phyloP scores from a whole-genome alignment of 2,797 vertebrate species.

The Phrynocephalus vlangalii region DNA sequence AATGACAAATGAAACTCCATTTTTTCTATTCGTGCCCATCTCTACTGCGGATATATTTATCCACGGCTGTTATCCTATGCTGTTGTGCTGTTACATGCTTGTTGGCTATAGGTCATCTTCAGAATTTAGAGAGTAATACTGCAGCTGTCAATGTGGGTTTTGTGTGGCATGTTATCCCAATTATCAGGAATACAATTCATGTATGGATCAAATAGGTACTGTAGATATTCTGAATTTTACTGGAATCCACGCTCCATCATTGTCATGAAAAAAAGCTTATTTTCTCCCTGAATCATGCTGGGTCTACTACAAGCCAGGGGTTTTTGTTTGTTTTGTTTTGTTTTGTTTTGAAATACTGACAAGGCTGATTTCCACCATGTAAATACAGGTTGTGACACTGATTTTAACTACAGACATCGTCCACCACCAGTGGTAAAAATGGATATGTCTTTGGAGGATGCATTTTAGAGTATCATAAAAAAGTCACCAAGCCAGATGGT shows the following conservation, averaged over 20 bases:
- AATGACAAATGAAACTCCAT: no score
- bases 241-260: conserved; percentile 34
- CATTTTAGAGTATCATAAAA: conserved; percentile 59
- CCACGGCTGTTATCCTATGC: no score
- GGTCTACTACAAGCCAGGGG: conserved; percentile 24
- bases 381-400: conserved; percentile 40
- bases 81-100: background rate
- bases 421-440: conserved; percentile 59
- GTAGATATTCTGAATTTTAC: background rate
- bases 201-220: background rate
- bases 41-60: background rate
- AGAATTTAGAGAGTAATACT: background rate
- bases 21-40: no score
- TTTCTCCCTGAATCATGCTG: conserved; percentile 27
- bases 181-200: background rate
- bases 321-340: no score
- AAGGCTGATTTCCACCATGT: conserved; percentile 21
- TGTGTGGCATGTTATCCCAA: background rate
- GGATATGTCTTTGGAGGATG: conserved; percentile 59
- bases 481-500: conserved; percentile 66
- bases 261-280: conserved; percentile 51
- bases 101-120: background rate
- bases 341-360: conserved; percentile 26
- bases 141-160: background rate
- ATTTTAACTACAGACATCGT: conserved; percentile 54